phyloP scores from a whole-genome alignment of 1,140 invertebrate genomes.

The Drosophila persimilis region DNA sequence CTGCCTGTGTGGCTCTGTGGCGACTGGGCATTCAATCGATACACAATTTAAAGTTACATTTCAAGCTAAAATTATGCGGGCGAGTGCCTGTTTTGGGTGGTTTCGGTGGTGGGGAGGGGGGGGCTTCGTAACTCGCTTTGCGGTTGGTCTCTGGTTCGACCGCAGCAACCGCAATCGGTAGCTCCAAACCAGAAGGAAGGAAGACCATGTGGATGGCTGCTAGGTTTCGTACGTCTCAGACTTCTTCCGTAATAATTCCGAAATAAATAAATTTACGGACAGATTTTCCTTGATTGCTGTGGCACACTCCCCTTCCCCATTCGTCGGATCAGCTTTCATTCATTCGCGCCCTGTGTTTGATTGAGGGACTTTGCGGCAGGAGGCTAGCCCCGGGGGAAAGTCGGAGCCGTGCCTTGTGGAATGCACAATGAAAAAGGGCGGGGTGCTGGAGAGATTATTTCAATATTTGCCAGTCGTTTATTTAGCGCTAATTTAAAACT shows the following conservation, averaged over 20 bases:
- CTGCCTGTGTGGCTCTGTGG: too few relatives aligned
- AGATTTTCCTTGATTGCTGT: not conserved
- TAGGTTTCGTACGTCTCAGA: too few relatives aligned
- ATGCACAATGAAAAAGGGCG: slow-evolving; percentile 26
- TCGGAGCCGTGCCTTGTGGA: not conserved
- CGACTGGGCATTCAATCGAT: too few relatives aligned
- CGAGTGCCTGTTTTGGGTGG: slow-evolving; percentile 21
- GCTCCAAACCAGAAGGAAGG: slow-evolving; percentile 50
- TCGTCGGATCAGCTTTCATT: slow-evolving; percentile 1
- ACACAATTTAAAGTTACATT: slow-evolving; percentile 3
- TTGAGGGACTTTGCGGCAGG: slow-evolving; percentile 33
- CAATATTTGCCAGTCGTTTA: slow-evolving; percentile 68
- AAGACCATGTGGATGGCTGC: not conserved
- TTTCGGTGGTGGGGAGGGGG: too few relatives aligned
- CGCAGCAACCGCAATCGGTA: slow-evolving; percentile 51
- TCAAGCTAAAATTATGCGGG: slow-evolving; percentile 45
- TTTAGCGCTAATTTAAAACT: slow-evolving; percentile 78
- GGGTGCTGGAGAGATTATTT: slow-evolving; percentile 49
- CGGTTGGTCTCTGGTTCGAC: slow-evolving; percentile 23
- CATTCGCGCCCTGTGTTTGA: slow-evolving; percentile 26
- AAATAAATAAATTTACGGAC: slow-evolving; percentile 36
- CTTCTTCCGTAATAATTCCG: too few relatives aligned
- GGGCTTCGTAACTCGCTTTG: slow-evolving; percentile 45
- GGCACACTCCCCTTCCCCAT: slow-evolving; percentile 10
- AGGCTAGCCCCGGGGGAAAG: too few relatives aligned